Evolutionary conservation across 2,888 invertebrate genomes (phyloP).

Genomic region (Coelopa pilipes): DNA sequence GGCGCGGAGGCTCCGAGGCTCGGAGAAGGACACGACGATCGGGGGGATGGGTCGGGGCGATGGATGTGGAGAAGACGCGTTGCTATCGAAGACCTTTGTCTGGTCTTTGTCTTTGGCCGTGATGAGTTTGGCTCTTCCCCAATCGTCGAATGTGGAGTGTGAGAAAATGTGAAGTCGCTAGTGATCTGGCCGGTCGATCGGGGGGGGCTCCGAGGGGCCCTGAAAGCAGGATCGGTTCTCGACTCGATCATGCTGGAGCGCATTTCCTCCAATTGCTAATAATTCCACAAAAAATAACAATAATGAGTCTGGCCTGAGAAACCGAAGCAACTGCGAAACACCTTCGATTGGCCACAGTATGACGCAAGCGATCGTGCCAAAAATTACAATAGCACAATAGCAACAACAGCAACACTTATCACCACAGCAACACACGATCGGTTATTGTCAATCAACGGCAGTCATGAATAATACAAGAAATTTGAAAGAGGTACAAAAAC

Average conservation of each 20-base stretch:
- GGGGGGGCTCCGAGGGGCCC: too few relatives aligned
- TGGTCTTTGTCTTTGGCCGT: too few relatives aligned
- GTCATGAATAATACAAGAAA: conserved; percentile 30
- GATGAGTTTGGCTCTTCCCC: too few relatives aligned
- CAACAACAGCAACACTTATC: conserved; percentile 3
- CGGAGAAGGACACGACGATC: too few relatives aligned
- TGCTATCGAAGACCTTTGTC: too few relatives aligned
- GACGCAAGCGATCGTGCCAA: background rate
- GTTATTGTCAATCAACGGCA: conserved; percentile 25
- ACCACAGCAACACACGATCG: conserved; percentile 1
- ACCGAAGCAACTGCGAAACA: background rate
- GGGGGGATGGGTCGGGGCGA: too few relatives aligned
- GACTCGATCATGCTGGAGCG: too few relatives aligned
- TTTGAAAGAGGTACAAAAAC: conserved; percentile 3
- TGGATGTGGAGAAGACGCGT: too few relatives aligned
- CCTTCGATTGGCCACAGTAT: background rate
- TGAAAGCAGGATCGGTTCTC: too few relatives aligned
- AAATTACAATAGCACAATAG: background rate
- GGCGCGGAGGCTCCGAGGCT: too few relatives aligned
- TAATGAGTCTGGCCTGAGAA: background rate
- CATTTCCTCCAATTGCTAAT: background rate
- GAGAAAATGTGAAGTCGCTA: conserved; percentile 12
- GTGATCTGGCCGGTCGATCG: too few relatives aligned
- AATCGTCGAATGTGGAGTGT: conserved; percentile 13
- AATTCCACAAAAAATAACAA: background rate